These are phyloP conservation scores for Setipinna tenuifilis DNA, from an alignment of 2,797 vertebrate species.

Conservation along the genomic window DNA sequence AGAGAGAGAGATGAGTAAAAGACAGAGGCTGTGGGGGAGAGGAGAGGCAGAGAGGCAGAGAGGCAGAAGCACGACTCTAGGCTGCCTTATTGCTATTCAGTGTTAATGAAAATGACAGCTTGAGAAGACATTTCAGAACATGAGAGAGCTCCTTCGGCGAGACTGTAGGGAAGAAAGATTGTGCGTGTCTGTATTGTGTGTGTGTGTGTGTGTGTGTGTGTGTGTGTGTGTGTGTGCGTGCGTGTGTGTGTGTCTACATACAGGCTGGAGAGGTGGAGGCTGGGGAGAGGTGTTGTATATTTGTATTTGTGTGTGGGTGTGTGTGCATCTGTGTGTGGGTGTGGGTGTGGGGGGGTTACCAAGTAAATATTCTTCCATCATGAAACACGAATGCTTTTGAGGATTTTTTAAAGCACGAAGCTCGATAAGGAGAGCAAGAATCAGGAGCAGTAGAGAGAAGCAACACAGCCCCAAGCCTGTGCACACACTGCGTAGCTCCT, in stretches of 20 bases:
- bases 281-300: not conserved
- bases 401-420: slow-evolving; percentile 32
- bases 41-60: slow-evolving; percentile 35
- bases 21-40: slow-evolving; percentile 50
- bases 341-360: not conserved
- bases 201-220: not conserved
- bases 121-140: slow-evolving; percentile 68
- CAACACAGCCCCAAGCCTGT: slow-evolving; percentile 35
- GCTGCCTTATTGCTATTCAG: slow-evolving; percentile 68
- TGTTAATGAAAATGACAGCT: slow-evolving; percentile 69
- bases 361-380: slow-evolving; percentile 17
- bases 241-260: not conserved
- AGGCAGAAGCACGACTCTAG: slow-evolving; percentile 45
- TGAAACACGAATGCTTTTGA: slow-evolving; percentile 35
- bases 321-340: not conserved
- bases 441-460: not conserved
- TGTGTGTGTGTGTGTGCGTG: not conserved
- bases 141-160: slow-evolving; percentile 67
- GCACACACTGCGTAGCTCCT: slow-evolving; percentile 34
- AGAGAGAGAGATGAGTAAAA: slow-evolving; percentile 66
- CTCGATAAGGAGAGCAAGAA: not conserved
- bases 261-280: too few species aligned
- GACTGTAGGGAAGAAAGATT: slow-evolving; percentile 42
- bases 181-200: not conserved
- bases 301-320: not conserved